A percentile compares a stretch with the other conserved stretches of the same genome.
Evolutionary conservation across 2,113 vertebrate genomes (phyloP).

Genomic region (Dipodomys stephensi): DNA sequence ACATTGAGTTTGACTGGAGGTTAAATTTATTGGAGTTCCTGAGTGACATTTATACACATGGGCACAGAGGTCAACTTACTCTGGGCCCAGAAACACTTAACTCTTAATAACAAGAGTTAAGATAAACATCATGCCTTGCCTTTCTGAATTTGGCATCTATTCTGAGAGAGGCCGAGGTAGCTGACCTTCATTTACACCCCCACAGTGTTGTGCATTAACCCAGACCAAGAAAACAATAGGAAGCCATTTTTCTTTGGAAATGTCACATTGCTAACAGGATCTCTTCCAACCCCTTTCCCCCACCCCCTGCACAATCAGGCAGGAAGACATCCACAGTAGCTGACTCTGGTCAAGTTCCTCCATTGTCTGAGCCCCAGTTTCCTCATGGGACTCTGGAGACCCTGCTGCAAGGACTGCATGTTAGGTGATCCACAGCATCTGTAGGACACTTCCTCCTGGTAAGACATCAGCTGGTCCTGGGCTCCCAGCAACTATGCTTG

Average conservation of each 20-base stretch:
- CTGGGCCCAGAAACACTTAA: not conserved
- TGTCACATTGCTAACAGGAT: not conserved
- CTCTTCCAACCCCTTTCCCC: not conserved
- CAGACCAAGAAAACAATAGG: slow-evolving; percentile 14
- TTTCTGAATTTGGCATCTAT: slow-evolving; percentile 20
- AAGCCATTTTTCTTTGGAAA: slow-evolving; percentile 6
- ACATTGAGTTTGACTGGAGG: slow-evolving; percentile 30
- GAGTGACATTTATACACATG: not conserved
- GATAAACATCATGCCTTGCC: not conserved
- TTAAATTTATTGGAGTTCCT: not conserved
- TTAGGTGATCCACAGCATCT: not conserved
- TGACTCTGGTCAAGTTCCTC: not conserved
- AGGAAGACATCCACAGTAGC: not conserved
- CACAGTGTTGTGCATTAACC: not conserved
- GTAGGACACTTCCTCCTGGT: not conserved
- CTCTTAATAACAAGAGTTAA: not conserved
- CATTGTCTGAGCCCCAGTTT: not conserved
- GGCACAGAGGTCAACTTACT: not conserved
- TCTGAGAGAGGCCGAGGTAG: slow-evolving; percentile 40
- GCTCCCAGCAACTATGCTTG: too few relatives aligned
- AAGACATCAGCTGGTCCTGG: too few relatives aligned
- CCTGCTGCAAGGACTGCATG: not conserved
- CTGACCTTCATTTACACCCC: slow-evolving; percentile 17
- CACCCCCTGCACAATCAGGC: not conserved
- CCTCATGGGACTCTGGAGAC: not conserved